Evolutionary conservation across 1,140 invertebrate genomes (phyloP).

Genomic region (Bombus sibiricus): DNA sequence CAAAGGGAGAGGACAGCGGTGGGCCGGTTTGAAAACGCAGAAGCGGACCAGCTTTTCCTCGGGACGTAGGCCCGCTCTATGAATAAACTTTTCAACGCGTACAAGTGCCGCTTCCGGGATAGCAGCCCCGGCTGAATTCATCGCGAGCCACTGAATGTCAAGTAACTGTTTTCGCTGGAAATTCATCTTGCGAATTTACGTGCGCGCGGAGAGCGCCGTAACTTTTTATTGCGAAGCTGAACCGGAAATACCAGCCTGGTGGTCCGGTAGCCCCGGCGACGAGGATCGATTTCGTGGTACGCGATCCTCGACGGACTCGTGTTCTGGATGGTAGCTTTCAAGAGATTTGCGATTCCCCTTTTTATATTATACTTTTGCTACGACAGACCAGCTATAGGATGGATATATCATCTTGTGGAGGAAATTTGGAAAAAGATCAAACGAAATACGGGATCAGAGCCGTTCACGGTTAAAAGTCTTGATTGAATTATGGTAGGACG

Average conservation of each 20-base stretch:
- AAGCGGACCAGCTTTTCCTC: slow-evolving; percentile 24
- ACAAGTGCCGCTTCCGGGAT: slow-evolving; percentile 34
- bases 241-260: background rate
- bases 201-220: background rate
- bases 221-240: slow-evolving; percentile 39
- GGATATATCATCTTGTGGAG: background rate
- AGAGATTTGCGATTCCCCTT: background rate
- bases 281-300: background rate
- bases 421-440: background rate
- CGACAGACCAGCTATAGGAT: background rate
- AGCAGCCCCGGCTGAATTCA: slow-evolving; percentile 13
- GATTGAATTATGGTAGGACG: background rate
- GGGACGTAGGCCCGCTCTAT: slow-evolving; percentile 34
- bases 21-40: slow-evolving; percentile 18
- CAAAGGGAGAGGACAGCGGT: background rate
- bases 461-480: background rate
- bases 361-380: background rate
- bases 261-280: background rate
- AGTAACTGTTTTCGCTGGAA: slow-evolving; percentile 55
- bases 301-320: background rate
- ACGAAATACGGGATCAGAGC: background rate
- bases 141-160: slow-evolving; percentile 46
- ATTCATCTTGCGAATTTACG: slow-evolving; percentile 45
- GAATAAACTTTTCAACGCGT: slow-evolving; percentile 74
- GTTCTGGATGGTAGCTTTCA: background rate